Base-by-base conservation (phyloP, 2,797 vertebrate species). In the Sorex maritimensis region DNA sequence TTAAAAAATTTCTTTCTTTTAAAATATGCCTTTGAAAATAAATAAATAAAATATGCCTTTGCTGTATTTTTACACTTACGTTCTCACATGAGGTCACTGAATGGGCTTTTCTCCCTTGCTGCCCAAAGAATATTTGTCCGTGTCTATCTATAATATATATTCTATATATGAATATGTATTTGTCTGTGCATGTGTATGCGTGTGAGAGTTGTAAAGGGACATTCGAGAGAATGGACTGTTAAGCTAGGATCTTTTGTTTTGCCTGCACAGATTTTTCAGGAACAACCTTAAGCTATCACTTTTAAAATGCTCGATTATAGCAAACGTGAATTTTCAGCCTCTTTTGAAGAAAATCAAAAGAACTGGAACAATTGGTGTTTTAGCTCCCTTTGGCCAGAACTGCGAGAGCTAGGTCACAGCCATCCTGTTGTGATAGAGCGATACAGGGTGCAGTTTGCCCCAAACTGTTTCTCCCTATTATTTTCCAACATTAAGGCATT, bases 221-320 rank as follows among this genome's bases (percentile, higher is more conserved):
- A 72, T 80, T 87, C 78, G 28, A 49, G 44, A 93, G 28, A 4
- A 26, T 41, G 80, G 34, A 63, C 67, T 84, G 3, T 28, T 84
- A 91, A 79, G 17, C 65, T 41, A 24, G 14, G 24, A 41, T 46
- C 9, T 90, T 88, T 79, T 72, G 5, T 72, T 87, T 74, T 26
- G 6, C 55, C 34, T 75, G 19, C 1, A 5, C 0, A 34, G 58
- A 82, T 0, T 11, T 68, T 94, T 77, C 68, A 63, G 68, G 38
- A 95, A 68, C 21, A 72, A 83, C 84, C 67, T 68, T 94, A 81
- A 61, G 4, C 30, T 74, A 84, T 81, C 15, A 14, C 67, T 94
- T 61, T 46, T 91, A 93, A 75, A 49, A 6, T 52, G 41, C 5
- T 26, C 69, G 26, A 34, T 92, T 71, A 24, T 15, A 71, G 55